phyloP scores from a whole-genome alignment of 2,888 invertebrate species.

The Anagyrus pseudococci region DNA sequence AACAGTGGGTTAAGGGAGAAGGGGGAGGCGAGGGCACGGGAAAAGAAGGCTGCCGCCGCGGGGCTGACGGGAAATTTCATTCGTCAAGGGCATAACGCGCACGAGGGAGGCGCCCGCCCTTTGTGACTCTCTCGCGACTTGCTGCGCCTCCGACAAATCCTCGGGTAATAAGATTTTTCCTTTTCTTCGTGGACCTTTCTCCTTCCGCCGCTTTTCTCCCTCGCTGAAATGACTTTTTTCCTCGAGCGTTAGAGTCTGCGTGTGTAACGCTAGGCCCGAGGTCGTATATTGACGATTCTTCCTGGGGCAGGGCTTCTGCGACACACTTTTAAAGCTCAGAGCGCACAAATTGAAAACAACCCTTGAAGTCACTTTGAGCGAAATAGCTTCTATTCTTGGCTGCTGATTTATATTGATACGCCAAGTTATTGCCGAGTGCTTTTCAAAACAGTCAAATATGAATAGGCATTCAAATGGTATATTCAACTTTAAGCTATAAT shows the following conservation, averaged over 20 bases:
- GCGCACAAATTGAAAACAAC: no score
- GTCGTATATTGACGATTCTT: slow-evolving; percentile 9
- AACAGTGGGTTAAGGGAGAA: no score
- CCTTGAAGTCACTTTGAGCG: no score
- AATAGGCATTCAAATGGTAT: no score
- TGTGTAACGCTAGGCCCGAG: not conserved
- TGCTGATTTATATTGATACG: no score
- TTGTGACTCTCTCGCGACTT: slow-evolving; percentile 7
- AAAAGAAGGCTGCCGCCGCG: slow-evolving; percentile 19
- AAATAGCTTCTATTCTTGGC: no score
- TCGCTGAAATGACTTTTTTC: slow-evolving; percentile 25
- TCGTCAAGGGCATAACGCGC: not conserved
- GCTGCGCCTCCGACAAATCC: slow-evolving; percentile 19
- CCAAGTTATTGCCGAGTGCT: no score
- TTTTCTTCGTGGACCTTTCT: slow-evolving; percentile 14
- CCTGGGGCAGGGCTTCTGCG: not conserved
- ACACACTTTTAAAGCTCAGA: no score
- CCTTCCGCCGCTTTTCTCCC: no score
- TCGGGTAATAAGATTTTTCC: slow-evolving; percentile 33
- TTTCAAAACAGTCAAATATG: no score
- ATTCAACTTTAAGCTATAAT: no score
- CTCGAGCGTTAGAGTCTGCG: not conserved
- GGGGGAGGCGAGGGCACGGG: slow-evolving; percentile 13
- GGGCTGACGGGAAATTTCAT: slow-evolving; percentile 11
- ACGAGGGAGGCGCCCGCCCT: not conserved